These are phyloP conservation scores for Hippoglossus hippoglossus DNA, from an alignment of 2,797 vertebrate genomes.

Conservation along the genomic window DNA sequence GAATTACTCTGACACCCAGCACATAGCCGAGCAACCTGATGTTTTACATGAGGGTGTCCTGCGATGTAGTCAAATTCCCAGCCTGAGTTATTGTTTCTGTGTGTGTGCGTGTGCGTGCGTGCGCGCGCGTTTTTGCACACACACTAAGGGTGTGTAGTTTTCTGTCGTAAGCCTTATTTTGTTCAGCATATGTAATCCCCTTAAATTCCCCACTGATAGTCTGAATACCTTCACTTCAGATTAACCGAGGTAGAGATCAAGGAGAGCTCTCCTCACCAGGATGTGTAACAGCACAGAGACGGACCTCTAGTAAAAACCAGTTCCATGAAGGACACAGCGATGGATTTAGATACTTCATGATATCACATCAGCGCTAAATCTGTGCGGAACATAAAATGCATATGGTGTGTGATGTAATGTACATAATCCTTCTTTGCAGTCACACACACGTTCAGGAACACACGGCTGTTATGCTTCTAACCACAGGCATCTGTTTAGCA, in stretches of 20 bases:
- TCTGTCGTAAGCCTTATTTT: slow-evolving; percentile 77
- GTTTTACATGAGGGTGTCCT: too few species aligned
- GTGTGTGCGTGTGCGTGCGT: background rate
- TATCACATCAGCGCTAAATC: slow-evolving; percentile 7
- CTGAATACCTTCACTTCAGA: slow-evolving; percentile 84
- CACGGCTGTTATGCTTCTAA: slow-evolving; percentile 3
- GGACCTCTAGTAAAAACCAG: slow-evolving; percentile 7
- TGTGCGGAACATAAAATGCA: slow-evolving; percentile 21
- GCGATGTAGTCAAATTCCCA: too few species aligned
- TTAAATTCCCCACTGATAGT: slow-evolving; percentile 83
- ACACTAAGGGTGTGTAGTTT: slow-evolving; percentile 29
- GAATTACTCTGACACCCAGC: too few species aligned
- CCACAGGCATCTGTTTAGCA: slow-evolving; percentile 31
- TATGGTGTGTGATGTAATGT: slow-evolving; percentile 21
- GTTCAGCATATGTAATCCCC: slow-evolving; percentile 84
- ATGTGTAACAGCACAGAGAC: slow-evolving; percentile 29
- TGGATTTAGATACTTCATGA: slow-evolving; percentile 8
- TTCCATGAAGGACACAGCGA: slow-evolving; percentile 6
- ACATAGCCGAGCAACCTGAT: too few species aligned
- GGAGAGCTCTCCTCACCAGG: slow-evolving; percentile 34
- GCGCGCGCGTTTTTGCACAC: slow-evolving; percentile 3
- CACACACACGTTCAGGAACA: background rate
- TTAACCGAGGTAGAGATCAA: slow-evolving; percentile 82
- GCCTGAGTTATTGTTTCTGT: too few species aligned
- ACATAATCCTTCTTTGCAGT: slow-evolving; percentile 22